Evolutionary conservation across 2,113 vertebrate species (phyloP).

Genomic region (Madoqua kirkii): DNA sequence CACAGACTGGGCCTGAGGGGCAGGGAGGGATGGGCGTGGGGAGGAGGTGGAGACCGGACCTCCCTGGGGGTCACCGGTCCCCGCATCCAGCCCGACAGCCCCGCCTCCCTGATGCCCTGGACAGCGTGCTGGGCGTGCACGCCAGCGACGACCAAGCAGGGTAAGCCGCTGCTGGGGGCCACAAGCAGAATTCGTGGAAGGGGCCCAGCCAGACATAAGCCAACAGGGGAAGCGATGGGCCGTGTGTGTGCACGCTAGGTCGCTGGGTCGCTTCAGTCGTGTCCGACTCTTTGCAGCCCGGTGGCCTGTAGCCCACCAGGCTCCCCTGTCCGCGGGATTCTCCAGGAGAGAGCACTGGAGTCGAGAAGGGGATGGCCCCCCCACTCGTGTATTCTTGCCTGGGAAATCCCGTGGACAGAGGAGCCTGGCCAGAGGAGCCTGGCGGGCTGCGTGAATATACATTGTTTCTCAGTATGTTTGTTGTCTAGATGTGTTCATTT

Average conservation of each 20-base stretch:
- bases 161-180: background rate
- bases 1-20: background rate
- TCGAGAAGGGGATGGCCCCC: background rate
- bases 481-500: background rate
- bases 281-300: background rate
- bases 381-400: background rate
- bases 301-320: background rate
- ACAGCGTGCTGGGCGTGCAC: background rate
- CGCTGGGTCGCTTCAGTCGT: fast-evolving
- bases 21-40: background rate
- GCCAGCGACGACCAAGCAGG: fast-evolving
- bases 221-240: fast-evolving
- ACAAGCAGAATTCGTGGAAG: background rate
- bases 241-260: fast-evolving
- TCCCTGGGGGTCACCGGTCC: background rate
- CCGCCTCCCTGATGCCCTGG: background rate
- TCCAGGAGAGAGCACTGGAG: background rate
- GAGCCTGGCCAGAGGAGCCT: background rate
- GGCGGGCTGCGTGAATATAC: background rate
- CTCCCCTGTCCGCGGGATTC: background rate
- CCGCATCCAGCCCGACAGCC: background rate
- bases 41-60: background rate
- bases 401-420: background rate
- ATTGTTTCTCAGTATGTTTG: background rate
- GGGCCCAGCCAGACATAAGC: background rate